Evolutionary conservation across 2,113 vertebrate genomes (phyloP).

Genomic region (Cygnus atratus): DNA sequence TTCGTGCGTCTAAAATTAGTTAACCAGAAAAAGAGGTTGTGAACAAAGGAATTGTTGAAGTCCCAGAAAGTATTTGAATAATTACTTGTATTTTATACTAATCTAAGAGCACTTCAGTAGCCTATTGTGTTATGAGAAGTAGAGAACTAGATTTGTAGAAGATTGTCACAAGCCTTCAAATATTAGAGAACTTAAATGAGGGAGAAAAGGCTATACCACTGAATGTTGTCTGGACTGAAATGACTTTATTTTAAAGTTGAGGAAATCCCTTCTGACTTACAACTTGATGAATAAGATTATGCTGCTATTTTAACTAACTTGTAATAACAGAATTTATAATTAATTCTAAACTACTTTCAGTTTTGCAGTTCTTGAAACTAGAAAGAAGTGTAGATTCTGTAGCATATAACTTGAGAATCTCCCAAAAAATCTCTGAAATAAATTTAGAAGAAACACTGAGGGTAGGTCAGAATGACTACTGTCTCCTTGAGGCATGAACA

Average conservation of each 20-base stretch:
- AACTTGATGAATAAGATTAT: neutral
- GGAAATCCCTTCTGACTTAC: neutral
- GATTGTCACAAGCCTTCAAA: too few relatives aligned
- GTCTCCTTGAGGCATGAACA: neutral
- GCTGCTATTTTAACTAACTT: too few relatives aligned
- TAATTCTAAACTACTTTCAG: neutral
- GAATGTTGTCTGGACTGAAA: neutral
- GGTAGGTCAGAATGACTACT: neutral
- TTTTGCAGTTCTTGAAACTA: neutral
- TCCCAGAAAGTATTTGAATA: neutral
- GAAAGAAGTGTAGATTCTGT: neutral
- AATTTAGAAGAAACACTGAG: neutral
- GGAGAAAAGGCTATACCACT: neutral
- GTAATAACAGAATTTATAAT: neutral
- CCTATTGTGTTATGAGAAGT: neutral
- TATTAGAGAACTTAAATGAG: neutral
- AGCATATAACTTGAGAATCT: neutral
- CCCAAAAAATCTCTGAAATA: neutral
- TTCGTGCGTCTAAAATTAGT: neutral
- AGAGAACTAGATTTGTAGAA: neutral
- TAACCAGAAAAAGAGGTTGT: neutral
- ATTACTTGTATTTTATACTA: neutral
- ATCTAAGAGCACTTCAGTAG: neutral
- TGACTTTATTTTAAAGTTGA: neutral
- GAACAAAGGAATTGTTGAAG: neutral